These are phyloP conservation scores for Synanthedon myopaeformis DNA, from an alignment of 2,888 invertebrate species.

Conservation along the genomic window DNA sequence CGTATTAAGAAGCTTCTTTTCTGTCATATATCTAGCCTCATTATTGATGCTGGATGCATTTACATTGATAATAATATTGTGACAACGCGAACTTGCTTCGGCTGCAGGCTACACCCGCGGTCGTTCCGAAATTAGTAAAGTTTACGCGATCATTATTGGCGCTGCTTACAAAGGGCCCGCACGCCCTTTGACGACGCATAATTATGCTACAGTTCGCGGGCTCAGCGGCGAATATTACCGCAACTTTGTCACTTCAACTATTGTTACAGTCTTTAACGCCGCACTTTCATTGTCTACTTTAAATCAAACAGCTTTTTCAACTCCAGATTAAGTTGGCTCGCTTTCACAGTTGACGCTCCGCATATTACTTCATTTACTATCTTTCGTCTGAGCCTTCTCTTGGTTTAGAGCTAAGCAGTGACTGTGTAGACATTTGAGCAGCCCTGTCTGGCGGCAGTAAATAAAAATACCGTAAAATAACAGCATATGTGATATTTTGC, in stretches of 20 bases:
- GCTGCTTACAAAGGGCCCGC: conserved; percentile 38
- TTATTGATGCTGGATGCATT: neutral
- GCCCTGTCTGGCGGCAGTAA: too few relatives aligned
- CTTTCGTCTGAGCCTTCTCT: too few relatives aligned
- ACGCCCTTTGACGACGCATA: conserved; percentile 24
- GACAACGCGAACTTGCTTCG: conserved; percentile 5
- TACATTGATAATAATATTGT: neutral
- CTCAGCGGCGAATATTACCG: neutral
- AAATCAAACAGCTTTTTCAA: neutral
- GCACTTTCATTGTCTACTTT: neutral
- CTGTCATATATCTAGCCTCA: too few relatives aligned
- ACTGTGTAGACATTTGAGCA: too few relatives aligned
- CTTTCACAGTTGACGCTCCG: too few relatives aligned
- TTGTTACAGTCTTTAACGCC: neutral
- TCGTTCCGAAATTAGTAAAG: conserved; percentile 54
- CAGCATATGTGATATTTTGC: too few relatives aligned
- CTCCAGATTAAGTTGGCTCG: too few relatives aligned
- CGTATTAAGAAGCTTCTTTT: too few relatives aligned
- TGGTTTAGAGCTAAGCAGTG: too few relatives aligned
- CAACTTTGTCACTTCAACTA: neutral
- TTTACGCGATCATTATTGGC: conserved; percentile 52
- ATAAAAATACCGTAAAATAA: too few relatives aligned
- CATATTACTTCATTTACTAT: too few relatives aligned
- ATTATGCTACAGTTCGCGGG: conserved; percentile 20
- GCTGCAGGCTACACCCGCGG: conserved; percentile 18